Percentiles rank a stretch among this genome's conserved stretches.
phyloP scores from a whole-genome alignment of 53 echinoderm and acorn worm genomes.

The Echinometra lucunter region DNA sequence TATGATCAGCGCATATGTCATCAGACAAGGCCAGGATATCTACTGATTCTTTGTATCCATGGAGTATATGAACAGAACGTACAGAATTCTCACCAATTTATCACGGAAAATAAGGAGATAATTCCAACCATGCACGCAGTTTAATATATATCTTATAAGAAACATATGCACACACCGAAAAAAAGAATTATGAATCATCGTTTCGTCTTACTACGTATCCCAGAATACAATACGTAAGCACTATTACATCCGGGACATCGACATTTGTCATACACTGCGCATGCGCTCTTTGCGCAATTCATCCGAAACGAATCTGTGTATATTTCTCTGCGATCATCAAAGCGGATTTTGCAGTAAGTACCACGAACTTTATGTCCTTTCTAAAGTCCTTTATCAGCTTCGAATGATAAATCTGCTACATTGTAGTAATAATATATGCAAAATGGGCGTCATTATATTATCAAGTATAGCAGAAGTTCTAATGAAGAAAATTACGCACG shows the following conservation, averaged over 20 bases:
- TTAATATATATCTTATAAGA: no score
- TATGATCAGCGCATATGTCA: no score
- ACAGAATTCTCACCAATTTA: no score
- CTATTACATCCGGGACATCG: slow-evolving; percentile 30
- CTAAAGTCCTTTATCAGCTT: not conserved
- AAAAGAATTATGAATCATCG: no score
- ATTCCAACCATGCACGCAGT: no score
- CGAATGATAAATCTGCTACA: not conserved
- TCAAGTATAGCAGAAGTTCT: not conserved
- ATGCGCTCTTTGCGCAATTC: slow-evolving; percentile 17
- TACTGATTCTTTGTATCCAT: no score
- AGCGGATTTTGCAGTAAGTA: not conserved
- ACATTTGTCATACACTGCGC: not conserved
- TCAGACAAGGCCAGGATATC: no score
- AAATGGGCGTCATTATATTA: not conserved
- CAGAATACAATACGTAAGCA: slow-evolving; percentile 7
- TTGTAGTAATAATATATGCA: not conserved
- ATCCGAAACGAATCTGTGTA: slow-evolving; percentile 2
- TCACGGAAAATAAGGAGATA: no score
- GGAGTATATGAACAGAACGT: no score
- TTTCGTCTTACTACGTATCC: not conserved
- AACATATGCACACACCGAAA: no score
- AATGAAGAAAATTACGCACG: not conserved
- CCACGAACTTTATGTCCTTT: not conserved
- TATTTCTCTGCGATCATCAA: slow-evolving; percentile 24